Evolutionary conservation across 2,888 invertebrate species (phyloP).

Genomic region (Heliconius charithonia): DNA sequence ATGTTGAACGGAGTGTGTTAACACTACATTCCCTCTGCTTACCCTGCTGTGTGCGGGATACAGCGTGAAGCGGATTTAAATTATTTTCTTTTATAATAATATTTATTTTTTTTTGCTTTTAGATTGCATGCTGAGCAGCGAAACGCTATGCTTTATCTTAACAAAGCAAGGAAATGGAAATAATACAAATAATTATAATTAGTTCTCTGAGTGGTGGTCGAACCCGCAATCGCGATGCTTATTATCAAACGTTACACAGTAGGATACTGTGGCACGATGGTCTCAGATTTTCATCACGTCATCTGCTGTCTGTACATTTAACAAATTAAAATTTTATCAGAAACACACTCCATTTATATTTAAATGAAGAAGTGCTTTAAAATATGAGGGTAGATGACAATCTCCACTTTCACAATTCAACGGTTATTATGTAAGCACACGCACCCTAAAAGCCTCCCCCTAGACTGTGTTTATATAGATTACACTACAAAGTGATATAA

Average conservation of each 20-base stretch:
- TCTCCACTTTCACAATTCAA: slow-evolving; percentile 1
- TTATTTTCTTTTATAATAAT: no score
- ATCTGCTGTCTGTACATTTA: not conserved
- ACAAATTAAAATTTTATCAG: slow-evolving; percentile 9
- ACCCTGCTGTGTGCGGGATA: no score
- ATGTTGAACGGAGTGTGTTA: no score
- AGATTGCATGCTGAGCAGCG: no score
- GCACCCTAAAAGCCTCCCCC: slow-evolving; percentile 2
- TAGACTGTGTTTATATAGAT: slow-evolving; percentile 24
- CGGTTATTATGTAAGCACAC: slow-evolving; percentile 22
- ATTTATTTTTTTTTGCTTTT: no score
- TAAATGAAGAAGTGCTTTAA: slow-evolving; percentile 1
- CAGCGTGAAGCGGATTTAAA: no score
- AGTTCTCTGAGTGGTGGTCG: not conserved
- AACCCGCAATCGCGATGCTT: not conserved
- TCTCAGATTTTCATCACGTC: not conserved
- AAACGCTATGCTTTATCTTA: no score
- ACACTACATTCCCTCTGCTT: no score
- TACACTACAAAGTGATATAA: slow-evolving; percentile 5
- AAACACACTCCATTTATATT: not conserved
- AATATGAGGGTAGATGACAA: slow-evolving; percentile 5
- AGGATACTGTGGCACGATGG: not conserved
- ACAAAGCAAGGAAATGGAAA: no score
- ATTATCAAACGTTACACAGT: not conserved
- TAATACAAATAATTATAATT: not conserved